These are phyloP conservation scores for Leistus spinibarbis DNA, from an alignment of 2,888 invertebrate genomes.

Conservation along the genomic window DNA sequence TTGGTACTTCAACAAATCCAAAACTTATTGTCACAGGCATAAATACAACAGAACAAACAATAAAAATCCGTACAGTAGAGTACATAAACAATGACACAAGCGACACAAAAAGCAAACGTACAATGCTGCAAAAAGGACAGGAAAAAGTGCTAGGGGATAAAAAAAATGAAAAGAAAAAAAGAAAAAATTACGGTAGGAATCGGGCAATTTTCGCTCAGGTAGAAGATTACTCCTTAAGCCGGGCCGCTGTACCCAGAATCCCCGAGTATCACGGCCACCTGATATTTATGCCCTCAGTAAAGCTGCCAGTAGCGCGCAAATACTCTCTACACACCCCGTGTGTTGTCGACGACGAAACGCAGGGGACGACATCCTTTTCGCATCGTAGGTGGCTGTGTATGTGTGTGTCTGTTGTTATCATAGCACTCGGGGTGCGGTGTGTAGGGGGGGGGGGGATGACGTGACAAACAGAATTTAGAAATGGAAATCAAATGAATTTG, in stretches of 20 bases:
- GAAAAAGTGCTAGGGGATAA: constrained; percentile 7
- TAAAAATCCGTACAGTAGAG: constrained; percentile 13
- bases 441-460: constrained; percentile 39
- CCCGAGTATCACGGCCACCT: constrained; percentile 23
- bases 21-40: constrained; percentile 11
- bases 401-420: too few relatives aligned
- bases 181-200: neutral
- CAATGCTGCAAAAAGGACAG: constrained; percentile 14
- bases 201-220: constrained; percentile 37
- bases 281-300: constrained; percentile 36
- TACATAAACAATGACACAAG: constrained; percentile 14
- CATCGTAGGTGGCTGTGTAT: neutral
- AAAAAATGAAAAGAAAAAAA: neutral
- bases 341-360: neutral
- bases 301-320: constrained; percentile 22
- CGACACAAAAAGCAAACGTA: neutral
- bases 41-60: constrained; percentile 22
- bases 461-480: constrained; percentile 45
- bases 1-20: constrained; percentile 31
- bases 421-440: neutral
- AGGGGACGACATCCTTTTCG: neutral
- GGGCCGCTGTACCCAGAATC: constrained; percentile 8
- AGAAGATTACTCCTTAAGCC: constrained; percentile 34
- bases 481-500: constrained; percentile 49
- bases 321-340: constrained; percentile 7